These are phyloP conservation scores for Latrodectus elegans DNA, from an alignment of 2,888 invertebrate genomes.

Conservation along the genomic window DNA sequence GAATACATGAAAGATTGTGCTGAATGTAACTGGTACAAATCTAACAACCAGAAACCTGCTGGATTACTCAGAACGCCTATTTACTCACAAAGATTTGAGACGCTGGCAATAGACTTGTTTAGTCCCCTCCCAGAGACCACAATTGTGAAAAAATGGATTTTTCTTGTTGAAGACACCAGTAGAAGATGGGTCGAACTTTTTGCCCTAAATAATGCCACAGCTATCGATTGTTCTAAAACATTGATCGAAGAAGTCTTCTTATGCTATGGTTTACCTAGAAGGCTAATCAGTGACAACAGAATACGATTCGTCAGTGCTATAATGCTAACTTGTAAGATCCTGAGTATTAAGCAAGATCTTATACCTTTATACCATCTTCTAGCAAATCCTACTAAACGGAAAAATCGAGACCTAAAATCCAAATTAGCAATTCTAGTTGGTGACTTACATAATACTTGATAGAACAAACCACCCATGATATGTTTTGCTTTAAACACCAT, in stretches of 20 bases:
- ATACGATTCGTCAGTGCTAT: background rate
- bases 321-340: background rate
- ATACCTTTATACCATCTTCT: background rate
- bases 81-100: background rate
- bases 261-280: background rate
- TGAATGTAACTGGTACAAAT: too few species aligned
- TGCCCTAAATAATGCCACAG: background rate
- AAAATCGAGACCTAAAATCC: background rate
- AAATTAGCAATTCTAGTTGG: too few species aligned
- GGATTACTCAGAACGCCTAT: background rate
- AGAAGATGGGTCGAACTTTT: background rate
- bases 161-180: background rate
- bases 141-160: background rate
- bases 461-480: background rate
- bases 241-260: background rate
- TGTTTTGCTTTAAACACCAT: constrained; percentile 1
- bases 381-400: background rate
- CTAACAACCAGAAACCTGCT: too few species aligned
- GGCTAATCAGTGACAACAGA: background rate
- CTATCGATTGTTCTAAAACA: background rate
- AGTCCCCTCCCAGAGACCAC: background rate
- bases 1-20: background rate
- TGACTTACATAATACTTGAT: too few species aligned
- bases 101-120: background rate
- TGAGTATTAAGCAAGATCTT: background rate